Percentiles rank a stretch among this genome's conserved stretches.
phyloP scores from a whole-genome alignment of 2,113 vertebrate genomes.

The Lethenteron camtschaticum region DNA sequence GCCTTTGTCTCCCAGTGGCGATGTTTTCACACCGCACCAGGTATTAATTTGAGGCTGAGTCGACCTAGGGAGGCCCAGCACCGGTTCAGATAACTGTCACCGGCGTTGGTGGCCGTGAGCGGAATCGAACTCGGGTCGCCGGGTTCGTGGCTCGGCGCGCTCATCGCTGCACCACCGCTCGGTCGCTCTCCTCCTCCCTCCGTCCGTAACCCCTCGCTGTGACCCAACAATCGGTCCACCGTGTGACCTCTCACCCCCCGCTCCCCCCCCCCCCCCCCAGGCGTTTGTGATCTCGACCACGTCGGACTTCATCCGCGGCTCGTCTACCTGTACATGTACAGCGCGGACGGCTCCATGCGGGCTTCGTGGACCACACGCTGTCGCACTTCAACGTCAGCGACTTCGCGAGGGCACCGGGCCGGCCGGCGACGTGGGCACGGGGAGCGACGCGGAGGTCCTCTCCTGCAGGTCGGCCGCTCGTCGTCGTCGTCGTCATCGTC shows the following conservation, averaged over 20 bases:
- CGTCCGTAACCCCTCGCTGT: neutral
- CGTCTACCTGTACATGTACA: conserved; percentile 76
- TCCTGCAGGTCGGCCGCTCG: too few species aligned
- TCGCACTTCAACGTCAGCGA: conserved; percentile 84
- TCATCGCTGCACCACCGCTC: neutral
- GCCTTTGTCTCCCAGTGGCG: too few species aligned
- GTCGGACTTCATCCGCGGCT: conserved; percentile 83
- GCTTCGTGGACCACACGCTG: conserved; percentile 77
- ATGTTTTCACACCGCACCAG: too few species aligned
- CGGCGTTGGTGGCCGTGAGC: too few species aligned
- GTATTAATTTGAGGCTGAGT: too few species aligned
- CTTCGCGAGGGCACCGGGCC: conserved; percentile 47
- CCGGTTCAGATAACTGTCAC: too few species aligned
- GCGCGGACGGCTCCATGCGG: conserved; percentile 58
- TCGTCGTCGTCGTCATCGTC: too few species aligned
- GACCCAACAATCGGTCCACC: neutral
- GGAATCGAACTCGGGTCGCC: too few species aligned
- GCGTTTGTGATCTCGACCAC: conserved; percentile 93
- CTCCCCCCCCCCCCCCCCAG: conserved; percentile 18
- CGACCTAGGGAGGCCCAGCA: too few species aligned
- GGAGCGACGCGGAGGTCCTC: too few species aligned
- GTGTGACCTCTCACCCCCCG: neutral
- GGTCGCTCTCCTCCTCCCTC: neutral
- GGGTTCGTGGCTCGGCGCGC: neutral
- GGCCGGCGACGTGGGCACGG: too few species aligned